Base-by-base conservation (phyloP, 2,797 vertebrate species). In the Dipus sagitta region DNA sequence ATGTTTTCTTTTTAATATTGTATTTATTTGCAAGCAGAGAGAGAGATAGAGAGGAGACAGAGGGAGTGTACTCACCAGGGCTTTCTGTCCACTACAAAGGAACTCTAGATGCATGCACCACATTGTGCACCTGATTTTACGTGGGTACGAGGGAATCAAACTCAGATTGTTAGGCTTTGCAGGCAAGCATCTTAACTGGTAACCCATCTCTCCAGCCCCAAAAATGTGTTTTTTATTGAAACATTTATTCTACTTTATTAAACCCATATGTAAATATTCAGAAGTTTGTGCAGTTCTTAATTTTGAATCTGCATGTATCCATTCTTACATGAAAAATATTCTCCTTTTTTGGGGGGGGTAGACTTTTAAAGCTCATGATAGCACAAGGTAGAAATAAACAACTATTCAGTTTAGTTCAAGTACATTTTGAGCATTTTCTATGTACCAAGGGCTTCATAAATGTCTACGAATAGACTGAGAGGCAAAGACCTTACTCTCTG, bases 371-470 rank as follows among this genome's bases (percentile, higher is more conserved):
- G 86, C 21, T 62, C 70, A 70, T 85, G 38, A 26, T 75, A 80
- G 78, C 32, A 84, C 54, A 79, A 90, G 26, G 32, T 23, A 92
- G 30, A 90, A 87, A 75, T 42, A 89, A 88, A 76, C 54, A 93
- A 24, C 26, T 76, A 75, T 64, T 92, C 70, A n/a, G 62, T 32
- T 75, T 28, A 85, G 85, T 85, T 85, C 26, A 95, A 90, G 64
- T 13, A 67, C 3, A 76, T 58, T 70, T 28, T 89, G 42, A 38
- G 24, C 90, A 30, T 86, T n/a, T 38, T 86, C 60, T 89, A 14
- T 34, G 6, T 64, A 11, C 12, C 18, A 77, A 88, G 32, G 15
- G 2, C 6, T 90, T 88, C 74, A 79, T 21, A 88, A 84, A 92
- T 7, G 38, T 76, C 67, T 85, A 24, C 6, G 20, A 47, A 82